A percentile compares a stretch with the other conserved stretches of the same genome.
phyloP scores from a whole-genome alignment of 2,888 invertebrate species.

The Malachius bipustulatus region DNA sequence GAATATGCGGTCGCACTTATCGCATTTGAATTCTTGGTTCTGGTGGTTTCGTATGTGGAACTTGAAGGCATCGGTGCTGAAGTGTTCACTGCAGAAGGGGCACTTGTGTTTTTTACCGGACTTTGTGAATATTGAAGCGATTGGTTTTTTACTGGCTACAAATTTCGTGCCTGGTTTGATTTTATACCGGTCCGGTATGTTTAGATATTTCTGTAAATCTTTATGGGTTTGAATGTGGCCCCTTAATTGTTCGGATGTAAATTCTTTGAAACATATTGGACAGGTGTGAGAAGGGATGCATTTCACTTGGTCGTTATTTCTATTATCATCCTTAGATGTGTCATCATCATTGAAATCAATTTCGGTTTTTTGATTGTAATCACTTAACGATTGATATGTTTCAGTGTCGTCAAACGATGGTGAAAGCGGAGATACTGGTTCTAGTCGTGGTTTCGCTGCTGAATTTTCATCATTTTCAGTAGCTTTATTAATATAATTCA shows the following conservation, averaged over 20 bases:
- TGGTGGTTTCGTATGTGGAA: conserved; percentile 24
- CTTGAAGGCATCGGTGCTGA: conserved; percentile 21
- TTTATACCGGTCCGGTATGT: conserved; percentile 20
- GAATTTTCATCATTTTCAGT: too few relatives aligned
- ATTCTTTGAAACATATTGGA: conserved; percentile 26
- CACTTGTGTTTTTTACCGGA: conserved; percentile 24
- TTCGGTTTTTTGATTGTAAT: too few relatives aligned
- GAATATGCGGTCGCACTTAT: conserved; percentile 27
- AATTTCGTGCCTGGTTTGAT: conserved; percentile 14
- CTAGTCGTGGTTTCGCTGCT: too few relatives aligned
- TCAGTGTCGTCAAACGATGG: too few relatives aligned
- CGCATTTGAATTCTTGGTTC: conserved; percentile 25
- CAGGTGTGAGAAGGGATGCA: too few relatives aligned
- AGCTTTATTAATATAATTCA: too few relatives aligned
- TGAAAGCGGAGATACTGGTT: too few relatives aligned
- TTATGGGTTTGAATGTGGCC: conserved; percentile 26
- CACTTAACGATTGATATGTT: too few relatives aligned
- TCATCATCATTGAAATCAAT: not conserved
- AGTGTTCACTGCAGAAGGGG: conserved; percentile 23
- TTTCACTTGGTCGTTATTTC: too few relatives aligned
- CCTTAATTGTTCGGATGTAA: conserved; percentile 23
- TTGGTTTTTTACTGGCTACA: not conserved
- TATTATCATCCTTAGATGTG: not conserved
- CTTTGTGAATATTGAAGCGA: conserved; percentile 20
- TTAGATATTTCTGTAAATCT: conserved; percentile 26